These are phyloP conservation scores for Orchestes rusci DNA, from an alignment of 2,888 invertebrate genomes.

Conservation along the genomic window DNA sequence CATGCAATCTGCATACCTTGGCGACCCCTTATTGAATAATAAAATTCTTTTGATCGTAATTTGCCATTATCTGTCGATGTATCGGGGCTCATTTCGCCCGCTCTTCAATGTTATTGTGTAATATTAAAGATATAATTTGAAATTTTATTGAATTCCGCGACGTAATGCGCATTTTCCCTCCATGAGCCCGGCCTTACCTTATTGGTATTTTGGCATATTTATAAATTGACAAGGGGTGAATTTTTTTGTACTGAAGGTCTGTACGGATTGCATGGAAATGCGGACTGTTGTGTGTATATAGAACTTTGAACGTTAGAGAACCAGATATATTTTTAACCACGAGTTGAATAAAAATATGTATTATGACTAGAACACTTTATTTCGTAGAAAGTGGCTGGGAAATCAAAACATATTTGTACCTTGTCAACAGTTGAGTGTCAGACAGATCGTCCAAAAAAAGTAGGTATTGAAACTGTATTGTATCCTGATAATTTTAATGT, in stretches of 20 bases:
- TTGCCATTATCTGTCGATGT: slow-evolving; percentile 25
- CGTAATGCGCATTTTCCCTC: slow-evolving; percentile 29
- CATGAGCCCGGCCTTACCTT: slow-evolving; percentile 31
- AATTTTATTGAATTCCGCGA: slow-evolving; percentile 31
- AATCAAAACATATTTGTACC: too few relatives aligned
- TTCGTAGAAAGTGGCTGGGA: too few relatives aligned
- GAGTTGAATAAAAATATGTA: too few relatives aligned
- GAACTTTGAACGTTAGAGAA: too few relatives aligned
- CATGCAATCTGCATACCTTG: slow-evolving; percentile 19
- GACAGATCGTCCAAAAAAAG: too few relatives aligned
- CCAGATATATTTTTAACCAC: too few relatives aligned
- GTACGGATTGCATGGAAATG: slow-evolving; percentile 6
- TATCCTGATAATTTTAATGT: too few relatives aligned
- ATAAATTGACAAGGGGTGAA: slow-evolving; percentile 29
- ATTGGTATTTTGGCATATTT: slow-evolving; percentile 37
- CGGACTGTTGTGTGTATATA: too few relatives aligned
- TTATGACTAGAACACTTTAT: too few relatives aligned
- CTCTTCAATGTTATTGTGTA: slow-evolving; percentile 26
- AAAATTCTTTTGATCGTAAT: slow-evolving; percentile 27
- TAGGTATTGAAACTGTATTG: too few relatives aligned
- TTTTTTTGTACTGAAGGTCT: slow-evolving; percentile 1
- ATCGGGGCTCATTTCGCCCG: slow-evolving; percentile 17
- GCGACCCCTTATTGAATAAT: slow-evolving; percentile 22
- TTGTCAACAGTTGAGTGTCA: too few relatives aligned
- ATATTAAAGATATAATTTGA: slow-evolving; percentile 33